Conservation (phyloP, 2,113 vertebrate genomes). For the Clarias gariepinus region DNA sequence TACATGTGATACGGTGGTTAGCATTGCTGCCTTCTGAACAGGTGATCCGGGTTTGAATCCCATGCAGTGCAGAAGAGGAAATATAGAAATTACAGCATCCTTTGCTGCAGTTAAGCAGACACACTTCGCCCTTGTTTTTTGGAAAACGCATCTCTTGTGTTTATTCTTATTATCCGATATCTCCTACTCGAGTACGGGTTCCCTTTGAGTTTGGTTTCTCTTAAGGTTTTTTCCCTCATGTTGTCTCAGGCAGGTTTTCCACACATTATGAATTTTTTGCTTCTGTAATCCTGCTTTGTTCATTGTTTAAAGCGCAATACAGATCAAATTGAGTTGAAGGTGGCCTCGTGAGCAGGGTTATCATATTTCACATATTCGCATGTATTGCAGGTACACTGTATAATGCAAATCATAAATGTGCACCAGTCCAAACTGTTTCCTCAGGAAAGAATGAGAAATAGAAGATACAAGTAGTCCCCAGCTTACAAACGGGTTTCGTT, state of each 20-base stretch:
- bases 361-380: not conserved
- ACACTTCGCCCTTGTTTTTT: no score
- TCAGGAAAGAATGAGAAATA: not conserved
- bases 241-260: not conserved
- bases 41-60: no score
- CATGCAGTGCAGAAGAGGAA: no score
- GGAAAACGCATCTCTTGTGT: no score
- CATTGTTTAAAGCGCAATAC: not conserved
- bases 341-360: not conserved
- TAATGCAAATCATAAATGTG: not conserved
- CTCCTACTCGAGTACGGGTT: not conserved
- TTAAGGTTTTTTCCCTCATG: not conserved
- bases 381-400: not conserved
- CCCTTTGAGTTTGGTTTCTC: not conserved
- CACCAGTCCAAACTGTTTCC: not conserved
- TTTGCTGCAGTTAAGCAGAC: no score
- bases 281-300: not conserved
- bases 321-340: not conserved
- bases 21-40: no score
- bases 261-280: not conserved
- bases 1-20: no score
- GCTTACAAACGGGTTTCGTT: no score
- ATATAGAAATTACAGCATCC: no score
- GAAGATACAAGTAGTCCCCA: not conserved
- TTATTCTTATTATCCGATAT: not conserved